Conservation (phyloP, 2,113 vertebrate genomes). For the human (Homo sapiens) region GRCh38 chr2:44779001-44779500, state of each 20-base stretch:
- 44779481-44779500: neutral
- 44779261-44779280: neutral
- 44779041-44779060: slow-evolving; percentile 56
- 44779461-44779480: neutral
- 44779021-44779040: slow-evolving; percentile 54
- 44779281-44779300: neutral
- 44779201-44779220: slow-evolving; percentile 36
- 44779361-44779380: neutral
- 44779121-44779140: slow-evolving; percentile 42
- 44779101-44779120: slow-evolving; percentile 1
- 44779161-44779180: slow-evolving; percentile 44
- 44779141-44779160: slow-evolving; percentile 65
- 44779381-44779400: neutral
- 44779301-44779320: neutral
- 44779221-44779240: neutral
- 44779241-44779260: neutral
- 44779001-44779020: slow-evolving; percentile 64
- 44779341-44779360: neutral
- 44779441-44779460: neutral
- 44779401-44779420: neutral
- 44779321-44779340: neutral
- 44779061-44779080: slow-evolving; percentile 1
- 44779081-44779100: slow-evolving; percentile 47
- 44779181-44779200: slow-evolving; percentile 76
- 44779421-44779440: neutral